phyloP scores from a whole-genome alignment of 2,797 vertebrate species.

The Chelon labrosus region DNA sequence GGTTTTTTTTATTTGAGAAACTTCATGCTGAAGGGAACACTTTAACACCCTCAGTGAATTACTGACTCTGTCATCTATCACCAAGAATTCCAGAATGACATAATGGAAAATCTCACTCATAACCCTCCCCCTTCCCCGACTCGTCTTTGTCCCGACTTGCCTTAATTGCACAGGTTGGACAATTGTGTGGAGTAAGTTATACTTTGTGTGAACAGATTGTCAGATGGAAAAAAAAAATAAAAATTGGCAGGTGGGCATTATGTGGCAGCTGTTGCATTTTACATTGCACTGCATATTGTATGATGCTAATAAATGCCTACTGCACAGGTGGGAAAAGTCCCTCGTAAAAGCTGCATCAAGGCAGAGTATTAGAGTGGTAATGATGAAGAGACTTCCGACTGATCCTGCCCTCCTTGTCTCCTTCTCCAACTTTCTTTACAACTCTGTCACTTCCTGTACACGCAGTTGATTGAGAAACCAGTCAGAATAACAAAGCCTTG shows the following conservation, averaged over 20 bases:
- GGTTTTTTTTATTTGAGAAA: neutral
- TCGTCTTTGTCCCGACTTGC: conserved; percentile 62
- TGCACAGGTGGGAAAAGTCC: conserved; percentile 60
- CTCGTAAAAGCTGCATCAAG: conserved; percentile 50
- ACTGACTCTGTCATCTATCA: conserved; percentile 69
- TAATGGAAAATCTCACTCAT: conserved; percentile 75
- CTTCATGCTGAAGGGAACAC: conserved; percentile 32
- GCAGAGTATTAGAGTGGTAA: conserved; percentile 2
- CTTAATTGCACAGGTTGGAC: conserved; percentile 64
- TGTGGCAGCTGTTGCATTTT: conserved; percentile 73
- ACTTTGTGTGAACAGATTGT: conserved; percentile 29
- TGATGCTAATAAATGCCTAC: conserved; percentile 58
- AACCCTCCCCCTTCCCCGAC: conserved; percentile 47
- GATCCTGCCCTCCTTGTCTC: conserved; percentile 10
- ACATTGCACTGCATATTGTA: conserved; percentile 47
- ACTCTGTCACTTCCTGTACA: conserved; percentile 38
- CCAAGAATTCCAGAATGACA: conserved; percentile 71
- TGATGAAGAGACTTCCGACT: conserved; percentile 46
- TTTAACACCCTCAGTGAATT: conserved; percentile 38
- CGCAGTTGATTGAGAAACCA: conserved; percentile 72
- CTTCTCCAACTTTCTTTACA: conserved; percentile 43
- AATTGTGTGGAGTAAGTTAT: conserved; percentile 19
- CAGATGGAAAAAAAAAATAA: conserved; percentile 48
- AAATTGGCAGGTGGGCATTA: conserved; percentile 53
- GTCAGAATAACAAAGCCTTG: conserved; percentile 59